Evolutionary conservation across 2,113 vertebrate genomes (phyloP).

Genomic region (Tonatia bakeri): DNA sequence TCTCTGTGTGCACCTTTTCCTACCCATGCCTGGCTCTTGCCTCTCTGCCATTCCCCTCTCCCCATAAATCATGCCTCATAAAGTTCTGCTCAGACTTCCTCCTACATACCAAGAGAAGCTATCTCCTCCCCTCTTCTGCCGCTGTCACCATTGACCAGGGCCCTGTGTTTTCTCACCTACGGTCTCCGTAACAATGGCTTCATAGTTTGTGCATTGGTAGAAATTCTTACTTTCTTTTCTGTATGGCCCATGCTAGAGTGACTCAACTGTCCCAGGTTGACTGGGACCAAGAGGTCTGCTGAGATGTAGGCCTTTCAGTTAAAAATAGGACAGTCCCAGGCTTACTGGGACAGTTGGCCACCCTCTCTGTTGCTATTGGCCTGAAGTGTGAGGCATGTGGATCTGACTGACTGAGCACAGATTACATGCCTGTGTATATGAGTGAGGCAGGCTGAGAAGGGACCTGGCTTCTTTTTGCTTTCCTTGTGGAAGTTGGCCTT

Average conservation of each 20-base stretch:
- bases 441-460: not conserved
- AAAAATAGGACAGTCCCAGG: not conserved
- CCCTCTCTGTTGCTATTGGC: not conserved
- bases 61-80: too few relatives aligned
- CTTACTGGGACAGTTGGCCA: not conserved
- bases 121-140: not conserved
- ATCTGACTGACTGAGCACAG: not conserved
- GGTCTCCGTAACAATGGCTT: not conserved
- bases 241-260: not conserved
- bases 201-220: not conserved
- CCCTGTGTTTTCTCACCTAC: not conserved
- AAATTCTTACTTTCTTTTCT: not conserved
- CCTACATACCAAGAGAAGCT: not conserved
- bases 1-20: not conserved
- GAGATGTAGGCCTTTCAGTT: not conserved
- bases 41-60: not conserved
- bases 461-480: not conserved
- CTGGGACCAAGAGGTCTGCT: not conserved
- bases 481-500: not conserved
- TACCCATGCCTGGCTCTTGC: too few relatives aligned
- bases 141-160: not conserved
- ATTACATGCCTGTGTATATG: not conserved
- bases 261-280: not conserved
- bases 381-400: not conserved
- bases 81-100: not conserved